Base-by-base conservation (phyloP, 2,113 vertebrate genomes). In the Pantherophis guttatus region DNA sequence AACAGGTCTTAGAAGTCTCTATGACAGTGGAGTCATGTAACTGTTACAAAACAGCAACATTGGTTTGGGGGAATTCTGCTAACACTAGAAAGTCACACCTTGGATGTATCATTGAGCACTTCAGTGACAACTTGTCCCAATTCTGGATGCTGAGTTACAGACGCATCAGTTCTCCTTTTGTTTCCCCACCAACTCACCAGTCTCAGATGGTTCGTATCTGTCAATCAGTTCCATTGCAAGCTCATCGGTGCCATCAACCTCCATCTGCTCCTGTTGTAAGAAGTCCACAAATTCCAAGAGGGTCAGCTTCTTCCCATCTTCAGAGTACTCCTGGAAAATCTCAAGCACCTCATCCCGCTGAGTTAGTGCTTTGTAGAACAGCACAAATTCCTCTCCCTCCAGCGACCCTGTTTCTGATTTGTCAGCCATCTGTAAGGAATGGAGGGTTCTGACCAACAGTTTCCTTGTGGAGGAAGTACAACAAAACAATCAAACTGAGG, bases 321-420 rank as follows among this genome's bases (percentile, higher is more conserved):
- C 98, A 0, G 99, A 99, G 96, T 98, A 99, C 10, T 98, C 97
- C 96, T 98, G 98, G 96, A 99, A 99, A 90, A 99, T 96, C 94
- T 98, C 97, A 95, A 98, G 97, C 57, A 99, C 97, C 23, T 99
- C 99, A 3, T 97, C 97, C n/a, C 99, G 98, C 94, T 99, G 97
- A 0, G 98, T 99, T 92, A 99, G 97, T 65, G 98, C 98, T 97
- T 99, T 99, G 95, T 99, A 99, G 97, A 99, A 99, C 65, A 98
- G 95, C 88, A 99, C 98, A 65, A 99, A 99, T 96, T 99, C 98
- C 89, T 99, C 98, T 11, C 98, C 98, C 94, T 99, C 99, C 96
- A 99, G 96, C 0, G 98, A 98, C 26, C 97, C 98, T 0, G 98
- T 98, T 54, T 98, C 96, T 0, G 98, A 99, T 81, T 97, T 98